phyloP scores from a whole-genome alignment of 2,888 invertebrate species.

The Busseola fusca region DNA sequence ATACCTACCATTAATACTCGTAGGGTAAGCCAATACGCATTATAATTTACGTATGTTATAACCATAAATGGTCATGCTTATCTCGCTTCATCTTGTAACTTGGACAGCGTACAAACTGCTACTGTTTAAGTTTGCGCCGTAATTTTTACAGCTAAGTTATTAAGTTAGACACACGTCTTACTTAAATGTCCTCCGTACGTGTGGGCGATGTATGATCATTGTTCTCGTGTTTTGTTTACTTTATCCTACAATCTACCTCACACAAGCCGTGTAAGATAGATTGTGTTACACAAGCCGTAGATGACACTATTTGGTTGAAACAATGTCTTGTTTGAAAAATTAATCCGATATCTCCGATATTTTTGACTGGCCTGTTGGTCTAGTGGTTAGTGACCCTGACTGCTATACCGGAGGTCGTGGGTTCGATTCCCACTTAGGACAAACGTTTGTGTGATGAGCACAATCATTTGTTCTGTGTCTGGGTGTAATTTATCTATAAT shows the following conservation, averaged over 20 bases:
- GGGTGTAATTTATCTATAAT: no score
- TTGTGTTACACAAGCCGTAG: background rate
- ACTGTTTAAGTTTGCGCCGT: conserved; percentile 55
- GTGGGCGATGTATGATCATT: conserved; percentile 26
- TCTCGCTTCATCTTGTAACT: conserved; percentile 18
- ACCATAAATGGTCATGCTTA: background rate
- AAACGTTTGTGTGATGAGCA: no score
- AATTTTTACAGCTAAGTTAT: conserved; percentile 62
- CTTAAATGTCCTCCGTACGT: conserved; percentile 39
- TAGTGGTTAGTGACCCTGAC: no score
- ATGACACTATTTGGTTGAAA: conserved; percentile 15
- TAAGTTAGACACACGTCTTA: conserved; percentile 57
- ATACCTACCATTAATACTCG: background rate
- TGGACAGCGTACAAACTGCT: conserved; percentile 28
- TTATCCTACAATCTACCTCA: conserved; percentile 34
- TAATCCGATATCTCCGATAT: background rate
- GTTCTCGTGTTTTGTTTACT: conserved; percentile 24
- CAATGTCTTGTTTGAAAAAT: background rate
- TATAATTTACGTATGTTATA: background rate
- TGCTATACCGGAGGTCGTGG: no score
- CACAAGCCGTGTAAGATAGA: no score
- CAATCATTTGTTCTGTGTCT: no score
- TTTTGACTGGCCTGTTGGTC: no score
- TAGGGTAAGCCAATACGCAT: background rate
- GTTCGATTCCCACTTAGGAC: no score